A percentile compares a stretch with the other conserved stretches of the same genome.
Conservation (phyloP, 2,113 vertebrate genomes). For the Nestor notabilis region DNA sequence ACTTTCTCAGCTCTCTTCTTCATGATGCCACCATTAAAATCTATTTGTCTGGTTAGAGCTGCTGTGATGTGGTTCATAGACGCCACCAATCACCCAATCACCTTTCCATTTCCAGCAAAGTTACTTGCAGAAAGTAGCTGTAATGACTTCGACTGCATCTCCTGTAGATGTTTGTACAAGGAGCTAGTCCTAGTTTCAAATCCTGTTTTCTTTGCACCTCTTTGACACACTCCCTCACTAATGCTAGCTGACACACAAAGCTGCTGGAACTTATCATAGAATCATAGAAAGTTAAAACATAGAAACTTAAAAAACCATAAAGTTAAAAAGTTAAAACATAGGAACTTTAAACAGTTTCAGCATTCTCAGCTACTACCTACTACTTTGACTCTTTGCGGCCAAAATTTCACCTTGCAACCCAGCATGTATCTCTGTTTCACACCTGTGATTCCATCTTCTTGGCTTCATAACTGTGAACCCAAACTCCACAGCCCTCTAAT, state of each 20-base stretch:
- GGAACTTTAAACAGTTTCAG: not conserved
- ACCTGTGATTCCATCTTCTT: not conserved
- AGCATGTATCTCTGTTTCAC: not conserved
- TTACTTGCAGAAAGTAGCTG: not conserved
- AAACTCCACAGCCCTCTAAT: not conserved
- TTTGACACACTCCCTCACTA: not conserved
- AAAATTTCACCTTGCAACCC: not conserved
- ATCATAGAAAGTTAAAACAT: not conserved
- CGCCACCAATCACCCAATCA: not conserved
- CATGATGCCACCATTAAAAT: not conserved
- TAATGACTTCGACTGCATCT: not conserved
- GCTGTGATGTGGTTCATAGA: not conserved
- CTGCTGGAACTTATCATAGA: not conserved
- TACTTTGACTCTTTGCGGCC: not conserved
- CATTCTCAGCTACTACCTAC: not conserved
- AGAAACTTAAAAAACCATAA: not conserved
- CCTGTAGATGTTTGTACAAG: not conserved
- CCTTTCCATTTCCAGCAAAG: not conserved
- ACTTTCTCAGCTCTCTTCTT: not conserved
- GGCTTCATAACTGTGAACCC: not conserved
- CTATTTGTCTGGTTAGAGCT: not conserved
- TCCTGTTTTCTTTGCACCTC: conserved; percentile 45
- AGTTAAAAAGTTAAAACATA: not conserved
- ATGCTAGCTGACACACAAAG: not conserved
- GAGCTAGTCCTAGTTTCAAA: conserved; percentile 46